Evolutionary conservation across 1,140 invertebrate species (phyloP).

Genomic region (Diachasmimorpha longicaudata): DNA sequence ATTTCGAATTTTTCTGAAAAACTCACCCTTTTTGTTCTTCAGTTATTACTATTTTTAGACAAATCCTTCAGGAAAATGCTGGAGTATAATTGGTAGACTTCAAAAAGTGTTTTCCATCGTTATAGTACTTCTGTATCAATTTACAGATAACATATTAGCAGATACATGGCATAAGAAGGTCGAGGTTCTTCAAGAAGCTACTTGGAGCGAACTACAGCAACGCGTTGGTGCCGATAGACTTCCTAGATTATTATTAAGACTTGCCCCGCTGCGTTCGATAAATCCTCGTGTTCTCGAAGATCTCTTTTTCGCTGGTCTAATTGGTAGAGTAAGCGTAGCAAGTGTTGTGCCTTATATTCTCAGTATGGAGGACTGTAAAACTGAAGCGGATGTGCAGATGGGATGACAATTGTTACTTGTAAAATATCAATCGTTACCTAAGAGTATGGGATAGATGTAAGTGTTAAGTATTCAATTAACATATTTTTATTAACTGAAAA

Average conservation of each 20-base stretch:
- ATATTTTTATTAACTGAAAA: not conserved
- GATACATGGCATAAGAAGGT: conserved; percentile 62
- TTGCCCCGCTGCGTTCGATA: conserved; percentile 80
- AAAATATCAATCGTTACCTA: conserved; percentile 35
- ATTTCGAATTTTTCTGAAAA: too few relatives aligned
- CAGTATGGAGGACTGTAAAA: conserved; percentile 70
- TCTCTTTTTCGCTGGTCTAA: conserved; percentile 89
- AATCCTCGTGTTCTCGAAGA: conserved; percentile 85
- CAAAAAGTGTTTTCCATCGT: too few relatives aligned
- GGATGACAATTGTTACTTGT: conserved; percentile 49
- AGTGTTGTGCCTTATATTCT: conserved; percentile 92
- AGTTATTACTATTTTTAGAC: too few relatives aligned
- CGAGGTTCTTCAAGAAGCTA: conserved; percentile 76
- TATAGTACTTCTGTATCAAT: too few relatives aligned
- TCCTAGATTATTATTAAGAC: conserved; percentile 73
- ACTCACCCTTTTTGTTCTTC: too few relatives aligned
- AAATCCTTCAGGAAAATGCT: too few relatives aligned
- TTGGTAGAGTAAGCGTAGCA: conserved; percentile 92
- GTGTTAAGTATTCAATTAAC: not conserved
- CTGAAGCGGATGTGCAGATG: conserved; percentile 58
- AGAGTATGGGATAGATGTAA: conserved; percentile 8
- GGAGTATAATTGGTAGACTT: too few relatives aligned
- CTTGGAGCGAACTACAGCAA: conserved; percentile 73
- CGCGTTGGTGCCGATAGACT: conserved; percentile 69
- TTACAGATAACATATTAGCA: conserved; percentile 54